Conservation (phyloP, 2,888 invertebrate species). For the Drosophila koepferae region DNA sequence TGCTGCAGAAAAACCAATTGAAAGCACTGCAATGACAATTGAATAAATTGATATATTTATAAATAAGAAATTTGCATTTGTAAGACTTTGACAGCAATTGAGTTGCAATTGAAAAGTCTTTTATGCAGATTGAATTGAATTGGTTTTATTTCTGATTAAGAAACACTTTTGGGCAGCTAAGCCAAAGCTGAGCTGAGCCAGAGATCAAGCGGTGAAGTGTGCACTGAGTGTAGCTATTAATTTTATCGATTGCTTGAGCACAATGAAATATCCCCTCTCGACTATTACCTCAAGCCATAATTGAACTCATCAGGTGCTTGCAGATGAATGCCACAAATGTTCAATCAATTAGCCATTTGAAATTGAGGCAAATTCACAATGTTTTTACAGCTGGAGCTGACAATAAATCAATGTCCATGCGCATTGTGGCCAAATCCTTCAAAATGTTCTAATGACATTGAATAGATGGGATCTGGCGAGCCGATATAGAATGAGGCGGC, state of each 20-base stretch:
- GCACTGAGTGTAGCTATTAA: background rate
- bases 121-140: background rate
- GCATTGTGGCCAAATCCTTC: conserved; percentile 36
- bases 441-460: conserved; percentile 33
- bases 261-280: background rate
- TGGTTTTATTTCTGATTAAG: background rate
- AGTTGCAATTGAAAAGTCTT: background rate
- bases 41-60: background rate
- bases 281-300: background rate
- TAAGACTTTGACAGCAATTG: background rate
- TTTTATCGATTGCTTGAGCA: background rate
- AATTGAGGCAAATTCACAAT: conserved; percentile 17
- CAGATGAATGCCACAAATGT: conserved; percentile 17
- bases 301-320: conserved; percentile 12
- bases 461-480: background rate
- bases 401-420: conserved; percentile 72
- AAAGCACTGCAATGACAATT: background rate
- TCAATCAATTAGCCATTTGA: conserved; percentile 41
- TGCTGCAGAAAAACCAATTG: background rate
- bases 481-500: background rate
- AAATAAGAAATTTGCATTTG: conserved; percentile 1
- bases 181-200: background rate
- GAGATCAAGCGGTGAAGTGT: background rate
- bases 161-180: too few species aligned
- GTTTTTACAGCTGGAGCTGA: conserved; percentile 48